Conservation (phyloP, 2,888 invertebrate species). For the Diarsia rubi region DNA sequence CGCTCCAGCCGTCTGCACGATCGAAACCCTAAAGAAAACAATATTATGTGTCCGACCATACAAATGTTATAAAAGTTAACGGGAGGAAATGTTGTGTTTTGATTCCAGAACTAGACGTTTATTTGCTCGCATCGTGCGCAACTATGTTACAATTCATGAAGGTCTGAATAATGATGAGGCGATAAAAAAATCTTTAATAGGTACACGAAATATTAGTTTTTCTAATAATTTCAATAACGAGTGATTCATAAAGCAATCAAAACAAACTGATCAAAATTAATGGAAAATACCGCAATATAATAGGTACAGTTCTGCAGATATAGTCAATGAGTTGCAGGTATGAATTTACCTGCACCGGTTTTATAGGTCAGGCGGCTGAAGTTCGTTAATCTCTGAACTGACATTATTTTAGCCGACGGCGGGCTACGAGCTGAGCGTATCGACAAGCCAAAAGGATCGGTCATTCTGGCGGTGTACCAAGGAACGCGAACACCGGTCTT, state of each 20-base stretch:
- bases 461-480: conserved; percentile 90
- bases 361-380: conserved; percentile 89
- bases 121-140: neutral
- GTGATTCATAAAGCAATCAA: conserved; percentile 10
- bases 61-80: conserved; percentile 54
- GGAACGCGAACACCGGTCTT: conserved; percentile 87
- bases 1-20: conserved; percentile 71
- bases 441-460: conserved; percentile 90
- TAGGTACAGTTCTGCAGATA: conserved; percentile 34
- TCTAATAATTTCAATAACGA: neutral
- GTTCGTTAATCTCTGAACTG: conserved; percentile 90
- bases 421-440: conserved; percentile 83
- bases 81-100: conserved; percentile 43
- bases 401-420: conserved; percentile 88
- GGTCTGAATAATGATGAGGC: neutral
- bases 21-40: conserved; percentile 75
- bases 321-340: conserved; percentile 67
- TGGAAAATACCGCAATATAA: conserved; percentile 26
- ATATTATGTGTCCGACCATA: conserved; percentile 66
- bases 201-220: neutral
- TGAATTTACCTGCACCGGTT: conserved; percentile 78
- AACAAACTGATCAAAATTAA: conserved; percentile 9
- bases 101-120: conserved; percentile 17
- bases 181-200: neutral
- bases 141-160: conserved; percentile 9